phyloP scores from a whole-genome alignment of 2,797 vertebrate genomes.

The Sebastes diaconus region DNA sequence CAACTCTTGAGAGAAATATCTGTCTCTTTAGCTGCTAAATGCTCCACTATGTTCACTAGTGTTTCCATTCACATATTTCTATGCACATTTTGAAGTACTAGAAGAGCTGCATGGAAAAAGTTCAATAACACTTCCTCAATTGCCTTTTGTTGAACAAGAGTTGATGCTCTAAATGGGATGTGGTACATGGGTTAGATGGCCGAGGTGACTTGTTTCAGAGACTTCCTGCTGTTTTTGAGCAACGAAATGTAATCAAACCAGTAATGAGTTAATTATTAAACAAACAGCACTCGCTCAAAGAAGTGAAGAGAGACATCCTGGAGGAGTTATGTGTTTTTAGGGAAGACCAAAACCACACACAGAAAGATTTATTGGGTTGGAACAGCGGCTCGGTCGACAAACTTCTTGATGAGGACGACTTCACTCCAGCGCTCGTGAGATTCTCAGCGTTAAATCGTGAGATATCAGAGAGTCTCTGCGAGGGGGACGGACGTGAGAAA shows the following conservation, averaged over 20 bases:
- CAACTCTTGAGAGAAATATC: too few relatives aligned
- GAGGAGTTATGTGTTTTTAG: slow-evolving; percentile 40
- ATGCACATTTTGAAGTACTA: too few relatives aligned
- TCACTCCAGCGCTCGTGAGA: too few relatives aligned
- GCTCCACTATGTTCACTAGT: too few relatives aligned
- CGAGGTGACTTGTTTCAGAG: too few relatives aligned
- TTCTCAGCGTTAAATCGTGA: slow-evolving; percentile 52
- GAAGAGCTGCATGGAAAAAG: too few relatives aligned
- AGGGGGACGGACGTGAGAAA: slow-evolving; percentile 64
- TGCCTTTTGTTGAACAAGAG: too few relatives aligned
- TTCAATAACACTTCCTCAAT: too few relatives aligned
- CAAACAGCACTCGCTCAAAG: slow-evolving; percentile 42
- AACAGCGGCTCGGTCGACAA: slow-evolving; percentile 20
- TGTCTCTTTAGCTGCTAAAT: too few relatives aligned
- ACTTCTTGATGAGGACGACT: slow-evolving; percentile 33
- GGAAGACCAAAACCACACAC: slow-evolving; percentile 50
- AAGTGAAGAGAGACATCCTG: slow-evolving; percentile 40
- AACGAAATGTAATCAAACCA: slow-evolving; percentile 6
- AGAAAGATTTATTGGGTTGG: slow-evolving; percentile 48
- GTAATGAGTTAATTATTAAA: slow-evolving; percentile 50
- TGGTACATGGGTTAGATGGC: too few relatives aligned
- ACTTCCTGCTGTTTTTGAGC: background rate
- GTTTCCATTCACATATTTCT: too few relatives aligned
- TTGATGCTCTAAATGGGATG: too few relatives aligned
- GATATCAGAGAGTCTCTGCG: slow-evolving; percentile 33